Conservation (phyloP, 2,888 invertebrate species). For the Amblyjoppa fuscipennis region DNA sequence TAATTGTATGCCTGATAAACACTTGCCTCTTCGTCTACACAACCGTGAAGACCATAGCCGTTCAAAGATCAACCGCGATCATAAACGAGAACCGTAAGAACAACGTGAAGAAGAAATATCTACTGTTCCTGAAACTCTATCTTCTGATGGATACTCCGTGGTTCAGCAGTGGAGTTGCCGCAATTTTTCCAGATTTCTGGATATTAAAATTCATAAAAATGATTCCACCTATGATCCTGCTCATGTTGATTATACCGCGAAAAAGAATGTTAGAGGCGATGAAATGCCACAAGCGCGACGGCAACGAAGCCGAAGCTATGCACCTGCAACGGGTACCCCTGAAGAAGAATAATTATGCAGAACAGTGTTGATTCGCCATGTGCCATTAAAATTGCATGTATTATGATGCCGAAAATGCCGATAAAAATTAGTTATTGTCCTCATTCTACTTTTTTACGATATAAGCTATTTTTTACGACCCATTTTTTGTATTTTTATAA, state of each 20-base stretch:
- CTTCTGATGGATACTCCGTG: conserved; percentile 78
- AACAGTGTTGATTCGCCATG: conserved; percentile 15
- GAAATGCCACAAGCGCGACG: conserved; percentile 36
- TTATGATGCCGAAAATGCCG: not conserved
- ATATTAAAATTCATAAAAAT: conserved; percentile 78
- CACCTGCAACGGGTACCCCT: conserved; percentile 2
- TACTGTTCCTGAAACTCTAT: conserved; percentile 76
- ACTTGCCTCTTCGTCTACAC: conserved; percentile 76
- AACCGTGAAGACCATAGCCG: conserved; percentile 74
- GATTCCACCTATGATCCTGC: conserved; percentile 77
- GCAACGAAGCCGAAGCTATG: conserved; percentile 15
- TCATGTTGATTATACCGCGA: conserved; percentile 77
- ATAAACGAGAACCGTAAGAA: conserved; percentile 69
- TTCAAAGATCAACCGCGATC: conserved; percentile 70
- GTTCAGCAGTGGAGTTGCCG: conserved; percentile 76
- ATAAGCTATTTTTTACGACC: conserved; percentile 1
- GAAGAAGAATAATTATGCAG: not conserved
- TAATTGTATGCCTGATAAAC: conserved; percentile 69
- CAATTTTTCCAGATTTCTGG: conserved; percentile 78
- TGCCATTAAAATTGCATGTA: not conserved
- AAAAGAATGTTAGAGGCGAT: conserved; percentile 64
- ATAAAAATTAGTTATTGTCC: not conserved
- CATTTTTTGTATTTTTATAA: conserved; percentile 21
- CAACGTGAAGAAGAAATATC: conserved; percentile 74
- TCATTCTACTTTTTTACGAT: not conserved